A percentile compares a stretch with the other conserved stretches of the same genome.
Conservation (phyloP, 2,113 vertebrate species). For the Prietella phreatophila region DNA sequence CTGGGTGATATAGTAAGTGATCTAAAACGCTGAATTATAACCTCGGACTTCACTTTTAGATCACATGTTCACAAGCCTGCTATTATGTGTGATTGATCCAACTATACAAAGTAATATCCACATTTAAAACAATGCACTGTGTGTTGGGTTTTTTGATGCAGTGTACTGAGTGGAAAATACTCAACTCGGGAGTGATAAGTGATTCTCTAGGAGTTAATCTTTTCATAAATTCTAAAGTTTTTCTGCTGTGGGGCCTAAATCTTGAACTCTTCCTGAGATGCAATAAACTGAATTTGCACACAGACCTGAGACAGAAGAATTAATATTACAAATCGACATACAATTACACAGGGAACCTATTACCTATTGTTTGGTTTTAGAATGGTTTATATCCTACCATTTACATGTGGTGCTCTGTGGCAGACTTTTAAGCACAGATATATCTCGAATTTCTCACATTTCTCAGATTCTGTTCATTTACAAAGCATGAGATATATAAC, state of each 20-base stretch:
- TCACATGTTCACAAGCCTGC: conserved; percentile 71
- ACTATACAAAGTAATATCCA: conserved; percentile 75
- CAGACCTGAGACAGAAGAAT: conserved; percentile 77
- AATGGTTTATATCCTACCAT: conserved; percentile 20
- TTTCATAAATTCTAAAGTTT: conserved; percentile 54
- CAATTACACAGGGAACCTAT: conserved; percentile 56
- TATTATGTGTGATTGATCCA: conserved; percentile 71
- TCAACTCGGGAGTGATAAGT: background rate
- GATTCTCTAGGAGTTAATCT: background rate
- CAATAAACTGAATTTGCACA: conserved; percentile 72
- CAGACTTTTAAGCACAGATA: background rate
- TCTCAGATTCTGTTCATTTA: background rate
- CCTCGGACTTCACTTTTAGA: conserved; percentile 38
- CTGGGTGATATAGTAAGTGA: conserved; percentile 59
- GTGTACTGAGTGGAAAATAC: conserved; percentile 71
- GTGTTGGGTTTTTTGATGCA: conserved; percentile 69
- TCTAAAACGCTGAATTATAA: conserved; percentile 51
- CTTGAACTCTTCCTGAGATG: conserved; percentile 82
- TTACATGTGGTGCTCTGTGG: background rate
- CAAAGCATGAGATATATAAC: background rate
- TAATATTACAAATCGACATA: conserved; percentile 42
- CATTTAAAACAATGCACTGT: conserved; percentile 76
- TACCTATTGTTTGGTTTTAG: conserved; percentile 6
- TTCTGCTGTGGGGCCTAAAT: conserved; percentile 59
- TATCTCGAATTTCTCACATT: background rate